Evolutionary conservation across 1,140 invertebrate genomes (phyloP).

Genomic region (Bombus confusus): DNA sequence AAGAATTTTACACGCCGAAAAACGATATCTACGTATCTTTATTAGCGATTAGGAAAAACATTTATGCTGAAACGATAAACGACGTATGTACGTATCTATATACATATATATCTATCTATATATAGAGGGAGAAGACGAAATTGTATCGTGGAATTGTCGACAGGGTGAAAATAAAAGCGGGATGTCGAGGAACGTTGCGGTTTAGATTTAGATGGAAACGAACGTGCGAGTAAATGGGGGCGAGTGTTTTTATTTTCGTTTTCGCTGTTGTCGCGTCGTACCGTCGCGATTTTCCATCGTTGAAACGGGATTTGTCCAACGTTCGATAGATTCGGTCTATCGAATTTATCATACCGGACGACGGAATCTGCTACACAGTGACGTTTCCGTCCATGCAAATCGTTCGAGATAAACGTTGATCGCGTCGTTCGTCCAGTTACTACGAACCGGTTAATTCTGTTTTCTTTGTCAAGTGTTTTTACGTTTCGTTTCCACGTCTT

Average conservation of each 20-base stretch:
- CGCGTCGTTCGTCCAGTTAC: background rate
- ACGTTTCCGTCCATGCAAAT: background rate
- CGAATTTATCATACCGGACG: slow-evolving; percentile 7
- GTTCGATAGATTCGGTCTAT: background rate
- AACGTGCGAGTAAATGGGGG: background rate
- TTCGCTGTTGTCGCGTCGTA: background rate
- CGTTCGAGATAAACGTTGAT: background rate
- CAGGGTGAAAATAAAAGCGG: background rate
- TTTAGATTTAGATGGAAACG: background rate
- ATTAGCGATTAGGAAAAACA: too few species aligned
- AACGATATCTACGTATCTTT: too few species aligned
- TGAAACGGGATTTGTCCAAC: background rate
- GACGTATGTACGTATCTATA: too few species aligned
- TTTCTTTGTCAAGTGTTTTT: background rate
- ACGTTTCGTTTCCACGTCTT: background rate
- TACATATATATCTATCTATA: too few species aligned
- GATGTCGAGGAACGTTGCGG: background rate
- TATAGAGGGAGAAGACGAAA: too few species aligned
- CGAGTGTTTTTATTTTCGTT: background rate
- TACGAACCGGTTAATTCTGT: too few species aligned
- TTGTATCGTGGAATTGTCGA: background rate
- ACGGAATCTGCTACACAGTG: background rate
- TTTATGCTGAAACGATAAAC: too few species aligned
- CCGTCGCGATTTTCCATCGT: background rate
- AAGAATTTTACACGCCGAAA: too few species aligned